Evolutionary conservation across 2,888 invertebrate genomes (phyloP).

Genomic region (Nowickia ferox): DNA sequence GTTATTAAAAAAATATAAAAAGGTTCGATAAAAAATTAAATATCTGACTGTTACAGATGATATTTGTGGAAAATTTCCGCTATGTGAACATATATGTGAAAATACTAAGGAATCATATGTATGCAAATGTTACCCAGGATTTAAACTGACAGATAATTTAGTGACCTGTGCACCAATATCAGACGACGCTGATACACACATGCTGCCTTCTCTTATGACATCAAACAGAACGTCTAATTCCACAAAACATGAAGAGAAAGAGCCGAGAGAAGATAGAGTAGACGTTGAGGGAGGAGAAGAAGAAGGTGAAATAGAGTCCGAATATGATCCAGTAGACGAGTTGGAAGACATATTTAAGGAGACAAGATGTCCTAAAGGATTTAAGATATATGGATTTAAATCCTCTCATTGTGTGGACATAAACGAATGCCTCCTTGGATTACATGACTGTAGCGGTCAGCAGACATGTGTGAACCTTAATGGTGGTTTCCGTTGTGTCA

Average conservation of each 20-base stretch:
- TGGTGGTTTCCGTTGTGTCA: conserved; percentile 87
- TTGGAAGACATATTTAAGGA: conserved; percentile 3
- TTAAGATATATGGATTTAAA: conserved; percentile 80
- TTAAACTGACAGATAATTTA: conserved; percentile 83
- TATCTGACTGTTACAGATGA: conserved; percentile 80
- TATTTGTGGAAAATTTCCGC: conserved; percentile 84
- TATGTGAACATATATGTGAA: conserved; percentile 85
- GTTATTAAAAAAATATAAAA: conserved; percentile 27
- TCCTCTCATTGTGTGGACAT: conserved; percentile 85
- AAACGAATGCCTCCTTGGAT: conserved; percentile 87
- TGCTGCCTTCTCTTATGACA: background rate
- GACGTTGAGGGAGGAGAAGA: conserved; percentile 45
- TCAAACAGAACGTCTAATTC: conserved; percentile 18
- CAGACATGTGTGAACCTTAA: conserved; percentile 88
- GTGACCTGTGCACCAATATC: conserved; percentile 82
- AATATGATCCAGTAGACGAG: conserved; percentile 25
- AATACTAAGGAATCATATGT: conserved; percentile 85
- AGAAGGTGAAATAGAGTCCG: conserved; percentile 37
- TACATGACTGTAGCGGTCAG: conserved; percentile 85
- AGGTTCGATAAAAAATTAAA: background rate
- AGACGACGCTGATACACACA: conserved; percentile 27
- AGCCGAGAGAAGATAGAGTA: conserved; percentile 39
- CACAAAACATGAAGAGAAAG: background rate
- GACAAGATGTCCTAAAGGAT: conserved; percentile 83
- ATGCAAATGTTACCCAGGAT: conserved; percentile 84